These are phyloP conservation scores for Tribolium freemani DNA, from an alignment of 2,888 invertebrate genomes.

Conservation along the genomic window DNA sequence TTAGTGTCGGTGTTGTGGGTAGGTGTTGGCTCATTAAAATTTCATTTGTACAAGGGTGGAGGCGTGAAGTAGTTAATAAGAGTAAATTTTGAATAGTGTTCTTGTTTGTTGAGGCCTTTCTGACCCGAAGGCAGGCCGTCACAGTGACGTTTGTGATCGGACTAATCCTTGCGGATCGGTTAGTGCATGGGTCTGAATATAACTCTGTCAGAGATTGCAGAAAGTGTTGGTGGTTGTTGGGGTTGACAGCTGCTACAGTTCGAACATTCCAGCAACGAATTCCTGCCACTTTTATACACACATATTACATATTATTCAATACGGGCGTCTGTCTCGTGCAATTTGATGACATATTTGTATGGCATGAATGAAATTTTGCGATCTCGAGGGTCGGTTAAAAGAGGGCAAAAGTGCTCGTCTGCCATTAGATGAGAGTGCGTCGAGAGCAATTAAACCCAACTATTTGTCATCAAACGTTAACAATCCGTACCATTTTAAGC, in stretches of 20 bases:
- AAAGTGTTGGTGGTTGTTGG: slow-evolving; percentile 49
- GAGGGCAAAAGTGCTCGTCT: slow-evolving; percentile 12
- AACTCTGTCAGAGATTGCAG: slow-evolving; percentile 48
- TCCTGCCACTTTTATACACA: slow-evolving; percentile 46
- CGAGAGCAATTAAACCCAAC: slow-evolving; percentile 59
- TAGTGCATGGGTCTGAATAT: slow-evolving; percentile 36
- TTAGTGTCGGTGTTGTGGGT: neutral
- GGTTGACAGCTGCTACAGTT: slow-evolving; percentile 51
- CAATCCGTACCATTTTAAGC: slow-evolving; percentile 51
- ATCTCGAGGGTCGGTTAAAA: neutral
- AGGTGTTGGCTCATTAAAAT: neutral
- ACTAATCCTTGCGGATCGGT: slow-evolving; percentile 42
- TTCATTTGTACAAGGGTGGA: neutral
- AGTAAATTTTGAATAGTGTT: slow-evolving; percentile 6
- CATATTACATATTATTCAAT: slow-evolving; percentile 40
- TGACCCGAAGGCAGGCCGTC: slow-evolving; percentile 17
- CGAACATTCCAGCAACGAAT: slow-evolving; percentile 46
- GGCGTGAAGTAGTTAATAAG: slow-evolving; percentile 3
- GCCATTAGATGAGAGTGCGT: slow-evolving; percentile 49
- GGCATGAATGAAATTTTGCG: slow-evolving; percentile 12
- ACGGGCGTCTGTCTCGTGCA: slow-evolving; percentile 14
- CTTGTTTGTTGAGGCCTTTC: slow-evolving; percentile 16
- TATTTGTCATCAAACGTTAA: slow-evolving; percentile 53
- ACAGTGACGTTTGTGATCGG: slow-evolving; percentile 35
- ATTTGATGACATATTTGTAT: slow-evolving; percentile 28